Conservation (phyloP, 2,113 vertebrate species). For the Saguinus midas region DNA sequence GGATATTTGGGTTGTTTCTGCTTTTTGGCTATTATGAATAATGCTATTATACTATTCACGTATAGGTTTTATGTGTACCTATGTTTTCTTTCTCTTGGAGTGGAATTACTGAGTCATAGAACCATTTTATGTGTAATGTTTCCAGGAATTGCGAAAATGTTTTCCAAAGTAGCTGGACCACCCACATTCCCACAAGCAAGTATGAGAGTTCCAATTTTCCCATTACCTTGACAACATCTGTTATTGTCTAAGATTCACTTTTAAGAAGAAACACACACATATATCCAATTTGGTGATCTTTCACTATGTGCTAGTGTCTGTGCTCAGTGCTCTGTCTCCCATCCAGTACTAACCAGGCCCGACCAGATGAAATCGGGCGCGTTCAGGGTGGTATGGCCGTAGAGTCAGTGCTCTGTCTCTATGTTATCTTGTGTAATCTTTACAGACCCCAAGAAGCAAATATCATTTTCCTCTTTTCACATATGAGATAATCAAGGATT, state of each 20-base stretch:
- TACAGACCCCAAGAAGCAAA: neutral
- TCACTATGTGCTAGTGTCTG: neutral
- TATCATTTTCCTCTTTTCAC: neutral
- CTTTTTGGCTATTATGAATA: neutral
- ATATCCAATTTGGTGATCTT: neutral
- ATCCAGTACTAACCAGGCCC: no score
- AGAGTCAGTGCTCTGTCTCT: neutral
- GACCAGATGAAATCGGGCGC: no score
- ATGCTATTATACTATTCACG: neutral
- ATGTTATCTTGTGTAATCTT: constrained; percentile 5
- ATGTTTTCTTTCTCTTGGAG: neutral
- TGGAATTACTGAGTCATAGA: neutral
- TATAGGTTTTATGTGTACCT: neutral
- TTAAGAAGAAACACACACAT: neutral
- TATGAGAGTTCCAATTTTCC: neutral
- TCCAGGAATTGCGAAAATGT: neutral
- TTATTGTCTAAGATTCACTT: neutral
- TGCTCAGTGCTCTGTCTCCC: neutral
- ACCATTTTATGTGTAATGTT: neutral
- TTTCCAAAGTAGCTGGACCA: neutral
- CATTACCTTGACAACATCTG: neutral
- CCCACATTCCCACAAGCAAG: neutral
- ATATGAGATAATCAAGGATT: neutral
- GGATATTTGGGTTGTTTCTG: neutral
- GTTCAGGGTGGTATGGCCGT: no score